Evolutionary conservation across 2,113 vertebrate genomes (phyloP).

Genomic region (Hiodon alosoides): DNA sequence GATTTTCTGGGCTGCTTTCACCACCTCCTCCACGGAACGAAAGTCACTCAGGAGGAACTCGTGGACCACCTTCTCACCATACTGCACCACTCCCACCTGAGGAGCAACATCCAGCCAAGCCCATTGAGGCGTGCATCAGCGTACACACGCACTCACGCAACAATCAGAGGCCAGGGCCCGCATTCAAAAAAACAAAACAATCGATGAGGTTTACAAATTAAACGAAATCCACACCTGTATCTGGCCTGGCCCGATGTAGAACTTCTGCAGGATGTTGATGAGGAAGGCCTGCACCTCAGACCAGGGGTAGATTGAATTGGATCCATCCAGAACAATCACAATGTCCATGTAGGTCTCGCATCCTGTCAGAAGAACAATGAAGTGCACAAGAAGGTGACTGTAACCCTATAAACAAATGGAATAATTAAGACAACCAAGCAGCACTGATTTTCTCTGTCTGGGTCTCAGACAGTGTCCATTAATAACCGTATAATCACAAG

Average conservation of each 20-base stretch:
- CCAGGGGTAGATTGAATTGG: conserved; percentile 98
- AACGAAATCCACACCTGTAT: conserved; percentile 74
- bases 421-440: no score
- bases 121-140: no score
- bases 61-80: conserved; percentile 83
- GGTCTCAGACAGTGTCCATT: no score
- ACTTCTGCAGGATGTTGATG: conserved; percentile 91
- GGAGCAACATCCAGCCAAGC: background rate
- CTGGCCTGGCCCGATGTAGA: conserved; percentile 88
- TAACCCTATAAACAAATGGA: background rate
- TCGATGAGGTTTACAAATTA: background rate
- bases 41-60: conserved; percentile 87
- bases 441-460: no score
- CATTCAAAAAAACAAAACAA: background rate
- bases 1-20: conserved; percentile 79
- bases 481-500: no score
- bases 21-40: conserved; percentile 80
- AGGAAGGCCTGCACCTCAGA: conserved; percentile 93
- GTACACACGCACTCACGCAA: background rate
- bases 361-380: conserved; percentile 54
- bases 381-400: background rate
- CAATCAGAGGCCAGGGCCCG: background rate
- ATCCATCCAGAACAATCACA: conserved; percentile 90
- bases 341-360: conserved; percentile 98
- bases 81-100: conserved; percentile 91